These are phyloP conservation scores for Cheilosia grossa DNA, from an alignment of 2,888 invertebrate species.

Conservation along the genomic window DNA sequence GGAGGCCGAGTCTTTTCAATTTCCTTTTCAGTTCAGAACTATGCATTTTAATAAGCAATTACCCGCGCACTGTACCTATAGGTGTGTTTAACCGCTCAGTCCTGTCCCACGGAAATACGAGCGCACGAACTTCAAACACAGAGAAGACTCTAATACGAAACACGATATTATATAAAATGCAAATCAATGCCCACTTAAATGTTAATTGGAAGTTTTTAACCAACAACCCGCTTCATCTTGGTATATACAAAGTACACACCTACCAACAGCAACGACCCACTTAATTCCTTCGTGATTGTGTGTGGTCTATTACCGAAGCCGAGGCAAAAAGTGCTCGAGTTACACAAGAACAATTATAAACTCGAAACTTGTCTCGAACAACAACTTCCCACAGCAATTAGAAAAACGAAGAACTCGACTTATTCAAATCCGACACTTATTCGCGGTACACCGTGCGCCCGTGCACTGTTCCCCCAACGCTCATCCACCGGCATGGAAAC, in stretches of 20 bases:
- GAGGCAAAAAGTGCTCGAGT: slow-evolving; percentile 28
- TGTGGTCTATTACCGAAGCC: slow-evolving; percentile 59
- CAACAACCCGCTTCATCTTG: slow-evolving; percentile 1
- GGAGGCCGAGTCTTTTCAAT: slow-evolving; percentile 1
- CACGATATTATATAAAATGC: slow-evolving; percentile 41
- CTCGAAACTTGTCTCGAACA: slow-evolving; percentile 70
- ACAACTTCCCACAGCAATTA: slow-evolving; percentile 70
- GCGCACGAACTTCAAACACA: background rate
- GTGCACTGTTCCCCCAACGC: background rate
- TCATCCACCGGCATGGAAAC: background rate
- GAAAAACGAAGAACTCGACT: slow-evolving; percentile 63
- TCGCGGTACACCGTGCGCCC: slow-evolving; percentile 15
- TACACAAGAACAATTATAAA: slow-evolving; percentile 69
- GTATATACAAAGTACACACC: background rate
- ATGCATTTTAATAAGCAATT: slow-evolving; percentile 28
- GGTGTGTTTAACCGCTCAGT: background rate
- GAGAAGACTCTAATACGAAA: background rate
- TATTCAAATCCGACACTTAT: slow-evolving; percentile 68
- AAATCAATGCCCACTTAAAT: slow-evolving; percentile 68
- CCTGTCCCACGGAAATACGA: background rate
- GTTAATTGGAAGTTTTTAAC: slow-evolving; percentile 65
- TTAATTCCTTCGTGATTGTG: slow-evolving; percentile 60
- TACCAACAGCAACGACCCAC: slow-evolving; percentile 41
- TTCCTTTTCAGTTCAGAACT: slow-evolving; percentile 3
- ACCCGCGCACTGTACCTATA: background rate